These are phyloP conservation scores for Lacanobia wlatinum DNA, from an alignment of 2,888 invertebrate genomes.

Conservation along the genomic window DNA sequence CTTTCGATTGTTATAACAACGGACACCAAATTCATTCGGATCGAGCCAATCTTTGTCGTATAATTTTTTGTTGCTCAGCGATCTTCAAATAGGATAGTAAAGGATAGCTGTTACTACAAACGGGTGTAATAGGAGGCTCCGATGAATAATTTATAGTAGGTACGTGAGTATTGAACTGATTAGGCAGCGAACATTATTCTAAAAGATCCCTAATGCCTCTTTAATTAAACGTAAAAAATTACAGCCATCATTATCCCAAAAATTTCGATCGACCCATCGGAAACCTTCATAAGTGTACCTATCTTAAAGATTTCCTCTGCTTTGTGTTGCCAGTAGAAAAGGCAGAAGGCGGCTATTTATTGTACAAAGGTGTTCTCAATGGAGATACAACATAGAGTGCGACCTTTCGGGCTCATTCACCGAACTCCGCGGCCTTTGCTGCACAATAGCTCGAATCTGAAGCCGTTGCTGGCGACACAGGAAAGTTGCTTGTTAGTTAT, in stretches of 20 bases:
- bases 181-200: not conserved
- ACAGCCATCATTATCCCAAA: slow-evolving; percentile 37
- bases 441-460: slow-evolving; percentile 79
- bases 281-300: slow-evolving; percentile 50
- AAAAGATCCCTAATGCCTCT: not conserved
- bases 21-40: slow-evolving; percentile 4
- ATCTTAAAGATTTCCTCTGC: slow-evolving; percentile 60
- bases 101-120: slow-evolving; percentile 22
- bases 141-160: slow-evolving; percentile 27
- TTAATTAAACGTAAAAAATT: slow-evolving; percentile 4
- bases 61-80: slow-evolving; percentile 21
- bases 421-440: slow-evolving; percentile 83
- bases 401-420: slow-evolving; percentile 83
- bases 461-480: slow-evolving; percentile 70
- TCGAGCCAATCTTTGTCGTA: slow-evolving; percentile 20
- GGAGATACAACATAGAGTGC: slow-evolving; percentile 78
- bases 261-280: slow-evolving; percentile 16
- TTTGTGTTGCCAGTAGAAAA: slow-evolving; percentile 69
- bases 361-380: slow-evolving; percentile 78
- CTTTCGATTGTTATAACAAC: slow-evolving; percentile 27
- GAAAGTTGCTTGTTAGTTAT: slow-evolving; percentile 71
- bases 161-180: slow-evolving; percentile 8
- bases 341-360: slow-evolving; percentile 73
- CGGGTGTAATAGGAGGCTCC: slow-evolving; percentile 5
- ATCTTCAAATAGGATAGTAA: slow-evolving; percentile 18